These are phyloP conservation scores for Bubalus kerabau DNA, from an alignment of 2,113 vertebrate genomes.

Conservation along the genomic window DNA sequence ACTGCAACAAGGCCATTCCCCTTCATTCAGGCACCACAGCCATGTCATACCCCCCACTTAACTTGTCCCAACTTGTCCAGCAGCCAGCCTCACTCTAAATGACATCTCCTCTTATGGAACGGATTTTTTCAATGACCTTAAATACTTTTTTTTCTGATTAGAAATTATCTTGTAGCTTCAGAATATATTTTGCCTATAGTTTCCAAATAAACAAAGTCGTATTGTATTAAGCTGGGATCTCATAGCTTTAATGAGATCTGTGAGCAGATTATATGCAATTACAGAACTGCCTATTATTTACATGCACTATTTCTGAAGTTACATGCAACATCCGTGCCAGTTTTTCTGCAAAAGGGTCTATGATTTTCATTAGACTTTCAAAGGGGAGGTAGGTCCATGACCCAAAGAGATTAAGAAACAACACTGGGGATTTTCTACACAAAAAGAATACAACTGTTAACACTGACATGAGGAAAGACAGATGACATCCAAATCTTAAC, in stretches of 20 bases:
- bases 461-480: background rate
- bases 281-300: background rate
- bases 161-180: slow-evolving; percentile 30
- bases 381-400: background rate
- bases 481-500: background rate
- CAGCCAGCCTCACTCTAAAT: background rate
- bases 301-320: background rate
- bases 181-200: background rate
- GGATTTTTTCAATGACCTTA: background rate
- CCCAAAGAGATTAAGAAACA: background rate
- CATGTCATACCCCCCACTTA: background rate
- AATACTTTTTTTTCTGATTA: background rate
- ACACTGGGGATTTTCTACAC: background rate
- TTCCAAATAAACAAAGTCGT: background rate
- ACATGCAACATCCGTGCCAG: background rate
- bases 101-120: background rate
- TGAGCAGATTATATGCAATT: background rate
- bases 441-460: background rate
- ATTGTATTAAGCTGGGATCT: background rate
- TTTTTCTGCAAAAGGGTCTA: background rate
- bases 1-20: background rate
- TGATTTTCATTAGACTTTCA: background rate
- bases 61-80: background rate
- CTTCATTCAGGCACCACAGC: background rate
- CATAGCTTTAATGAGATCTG: background rate